A percentile compares a stretch with the other conserved stretches of the same genome.
These are phyloP conservation scores for Stenodema calcarata DNA, from an alignment of 2,888 invertebrate species.

Conservation along the genomic window DNA sequence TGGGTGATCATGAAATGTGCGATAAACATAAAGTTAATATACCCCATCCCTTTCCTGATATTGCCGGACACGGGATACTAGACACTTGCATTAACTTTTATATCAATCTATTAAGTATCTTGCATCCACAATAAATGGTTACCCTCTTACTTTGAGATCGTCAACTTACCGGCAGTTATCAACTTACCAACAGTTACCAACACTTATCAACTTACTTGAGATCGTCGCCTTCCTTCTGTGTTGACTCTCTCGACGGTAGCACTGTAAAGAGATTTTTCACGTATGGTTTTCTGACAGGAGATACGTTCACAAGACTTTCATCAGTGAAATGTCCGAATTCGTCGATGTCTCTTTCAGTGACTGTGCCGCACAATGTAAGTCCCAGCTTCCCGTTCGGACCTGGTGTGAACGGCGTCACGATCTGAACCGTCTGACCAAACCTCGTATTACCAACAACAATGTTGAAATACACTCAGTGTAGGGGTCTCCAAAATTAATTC, in stretches of 20 bases:
- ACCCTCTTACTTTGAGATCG: too few relatives aligned
- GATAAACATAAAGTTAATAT: too few relatives aligned
- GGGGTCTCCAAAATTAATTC: too few relatives aligned
- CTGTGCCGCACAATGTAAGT: constrained; percentile 37
- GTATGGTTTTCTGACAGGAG: constrained; percentile 1
- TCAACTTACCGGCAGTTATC: too few relatives aligned
- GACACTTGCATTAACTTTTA: too few relatives aligned
- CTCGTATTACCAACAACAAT: not conserved
- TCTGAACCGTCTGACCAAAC: constrained; percentile 34
- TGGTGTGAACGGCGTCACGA: constrained; percentile 2
- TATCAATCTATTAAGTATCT: too few relatives aligned
- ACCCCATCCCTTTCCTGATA: too few relatives aligned
- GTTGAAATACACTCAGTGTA: too few relatives aligned
- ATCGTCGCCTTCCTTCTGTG: not conserved
- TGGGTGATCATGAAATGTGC: too few relatives aligned
- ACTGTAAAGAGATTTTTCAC: constrained; percentile 35
- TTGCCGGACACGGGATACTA: too few relatives aligned
- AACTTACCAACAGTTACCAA: too few relatives aligned
- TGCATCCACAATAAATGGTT: too few relatives aligned
- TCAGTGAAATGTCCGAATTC: constrained; percentile 2
- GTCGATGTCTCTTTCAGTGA: constrained; percentile 34
- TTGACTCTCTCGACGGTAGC: not conserved
- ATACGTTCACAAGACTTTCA: constrained; percentile 20
- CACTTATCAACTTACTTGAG: not conserved
- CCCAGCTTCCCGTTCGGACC: constrained; percentile 4